Conservation (phyloP, 2,888 invertebrate species). For the Argyresthia albistria region DNA sequence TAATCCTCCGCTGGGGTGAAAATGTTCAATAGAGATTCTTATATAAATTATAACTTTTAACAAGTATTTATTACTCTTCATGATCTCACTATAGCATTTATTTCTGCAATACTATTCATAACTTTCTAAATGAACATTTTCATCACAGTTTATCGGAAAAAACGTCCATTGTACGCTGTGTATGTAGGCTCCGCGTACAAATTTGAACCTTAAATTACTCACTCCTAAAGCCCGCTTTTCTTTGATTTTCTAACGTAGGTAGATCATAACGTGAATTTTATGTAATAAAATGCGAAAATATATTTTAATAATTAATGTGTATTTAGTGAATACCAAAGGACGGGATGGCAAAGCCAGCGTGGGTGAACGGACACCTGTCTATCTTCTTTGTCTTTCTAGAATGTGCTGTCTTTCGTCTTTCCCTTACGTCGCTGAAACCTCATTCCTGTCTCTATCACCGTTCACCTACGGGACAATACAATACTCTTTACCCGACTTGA, state of each 20-base stretch:
- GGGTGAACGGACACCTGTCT: constrained; percentile 40
- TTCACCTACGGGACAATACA: constrained; percentile 65
- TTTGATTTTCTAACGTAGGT: constrained; percentile 66
- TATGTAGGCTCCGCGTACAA: constrained; percentile 68
- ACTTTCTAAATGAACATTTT: constrained; percentile 16
- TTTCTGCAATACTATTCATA: background rate
- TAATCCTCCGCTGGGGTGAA: constrained; percentile 45
- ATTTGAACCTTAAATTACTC: constrained; percentile 60
- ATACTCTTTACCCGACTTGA: constrained; percentile 47
- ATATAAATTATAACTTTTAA: background rate
- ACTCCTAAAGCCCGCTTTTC: constrained; percentile 61
- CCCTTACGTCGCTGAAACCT: constrained; percentile 14
- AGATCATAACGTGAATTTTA: constrained; percentile 72
- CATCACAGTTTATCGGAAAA: constrained; percentile 40
- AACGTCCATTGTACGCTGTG: constrained; percentile 72
- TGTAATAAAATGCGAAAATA: constrained; percentile 72
- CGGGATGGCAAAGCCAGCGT: constrained; percentile 66
- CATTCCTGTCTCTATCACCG: constrained; percentile 16
- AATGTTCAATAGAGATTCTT: constrained; percentile 24
- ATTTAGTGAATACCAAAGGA: constrained; percentile 51
- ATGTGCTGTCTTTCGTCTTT: constrained; percentile 14
- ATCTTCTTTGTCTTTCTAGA: constrained; percentile 17
- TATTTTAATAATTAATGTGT: constrained; percentile 72
- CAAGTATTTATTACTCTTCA: background rate
- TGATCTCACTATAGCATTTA: constrained; percentile 5